phyloP scores from a whole-genome alignment of 1,140 invertebrate species.

The Homalodisca vitripennis region DNA sequence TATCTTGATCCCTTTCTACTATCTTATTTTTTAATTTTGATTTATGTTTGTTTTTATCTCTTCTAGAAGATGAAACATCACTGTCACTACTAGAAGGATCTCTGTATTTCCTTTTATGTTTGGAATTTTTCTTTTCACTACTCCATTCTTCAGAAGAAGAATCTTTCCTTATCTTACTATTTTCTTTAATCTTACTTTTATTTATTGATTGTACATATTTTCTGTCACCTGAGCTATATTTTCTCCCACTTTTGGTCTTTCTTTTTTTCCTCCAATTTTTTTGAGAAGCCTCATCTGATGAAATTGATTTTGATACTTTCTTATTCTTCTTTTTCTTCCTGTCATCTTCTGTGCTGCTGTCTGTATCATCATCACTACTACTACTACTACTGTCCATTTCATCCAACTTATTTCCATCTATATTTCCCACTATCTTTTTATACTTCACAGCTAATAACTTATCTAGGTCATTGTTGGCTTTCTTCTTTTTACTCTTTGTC shows the following conservation, averaged over 20 bases:
- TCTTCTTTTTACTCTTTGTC: slow-evolving; percentile 11
- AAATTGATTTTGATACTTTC: slow-evolving; percentile 14
- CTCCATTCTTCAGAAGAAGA: background rate
- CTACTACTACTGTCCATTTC: background rate
- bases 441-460: background rate
- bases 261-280: slow-evolving; percentile 12
- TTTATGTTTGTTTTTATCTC: background rate
- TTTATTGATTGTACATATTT: background rate
- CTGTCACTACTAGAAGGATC: background rate
- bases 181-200: slow-evolving; percentile 10
- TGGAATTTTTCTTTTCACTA: background rate
- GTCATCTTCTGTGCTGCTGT: slow-evolving; percentile 6
- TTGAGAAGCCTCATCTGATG: slow-evolving; percentile 18
- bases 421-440: background rate
- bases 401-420: slow-evolving; percentile 3
- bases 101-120: background rate
- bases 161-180: slow-evolving; percentile 19
- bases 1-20: background rate
- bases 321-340: background rate
- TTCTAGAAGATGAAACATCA: background rate
- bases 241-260: background rate
- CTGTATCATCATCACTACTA: slow-evolving; percentile 24
- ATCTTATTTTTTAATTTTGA: background rate
- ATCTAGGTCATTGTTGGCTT: slow-evolving; percentile 2
- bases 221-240: background rate